Conservation (phyloP, 2,888 invertebrate species). For the Amblyjoppa proteus region DNA sequence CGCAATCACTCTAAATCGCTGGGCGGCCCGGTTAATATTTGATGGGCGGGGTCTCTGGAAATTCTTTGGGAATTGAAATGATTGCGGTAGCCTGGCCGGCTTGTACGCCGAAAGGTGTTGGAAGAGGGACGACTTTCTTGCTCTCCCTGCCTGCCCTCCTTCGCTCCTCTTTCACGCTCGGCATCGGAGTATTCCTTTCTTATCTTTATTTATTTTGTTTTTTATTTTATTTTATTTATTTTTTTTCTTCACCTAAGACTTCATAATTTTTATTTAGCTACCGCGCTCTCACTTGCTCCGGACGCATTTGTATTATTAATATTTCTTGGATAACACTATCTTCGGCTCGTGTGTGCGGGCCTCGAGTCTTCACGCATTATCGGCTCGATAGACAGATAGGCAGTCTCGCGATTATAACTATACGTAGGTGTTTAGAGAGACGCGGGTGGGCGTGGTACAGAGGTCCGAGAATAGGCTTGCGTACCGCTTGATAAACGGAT, state of each 20-base stretch:
- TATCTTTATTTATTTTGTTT: not conserved
- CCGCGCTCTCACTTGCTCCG: not conserved
- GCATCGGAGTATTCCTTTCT: constrained; percentile 1
- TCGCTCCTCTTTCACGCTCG: constrained; percentile 3
- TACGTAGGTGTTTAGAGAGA: constrained; percentile 47
- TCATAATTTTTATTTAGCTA: constrained; percentile 11
- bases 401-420: constrained; percentile 37
- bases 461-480: constrained; percentile 67
- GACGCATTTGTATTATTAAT: constrained; percentile 31
- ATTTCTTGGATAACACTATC: constrained; percentile 21
- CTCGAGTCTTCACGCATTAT: constrained; percentile 51
- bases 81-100: constrained; percentile 68
- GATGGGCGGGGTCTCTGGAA: constrained; percentile 75
- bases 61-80: constrained; percentile 72
- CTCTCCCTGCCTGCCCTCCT: constrained; percentile 35
- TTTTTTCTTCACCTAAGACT: not conserved
- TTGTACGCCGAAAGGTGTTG: constrained; percentile 67
- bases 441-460: constrained; percentile 37
- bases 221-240: not conserved
- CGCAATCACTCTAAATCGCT: constrained; percentile 81
- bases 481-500: constrained; percentile 53
- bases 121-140: constrained; percentile 57
- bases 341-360: constrained; percentile 24
- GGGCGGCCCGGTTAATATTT: constrained; percentile 77
- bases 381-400: constrained; percentile 51